These are phyloP conservation scores for Euzetes globulus DNA, from an alignment of 2,888 invertebrate species.

Conservation along the genomic window DNA sequence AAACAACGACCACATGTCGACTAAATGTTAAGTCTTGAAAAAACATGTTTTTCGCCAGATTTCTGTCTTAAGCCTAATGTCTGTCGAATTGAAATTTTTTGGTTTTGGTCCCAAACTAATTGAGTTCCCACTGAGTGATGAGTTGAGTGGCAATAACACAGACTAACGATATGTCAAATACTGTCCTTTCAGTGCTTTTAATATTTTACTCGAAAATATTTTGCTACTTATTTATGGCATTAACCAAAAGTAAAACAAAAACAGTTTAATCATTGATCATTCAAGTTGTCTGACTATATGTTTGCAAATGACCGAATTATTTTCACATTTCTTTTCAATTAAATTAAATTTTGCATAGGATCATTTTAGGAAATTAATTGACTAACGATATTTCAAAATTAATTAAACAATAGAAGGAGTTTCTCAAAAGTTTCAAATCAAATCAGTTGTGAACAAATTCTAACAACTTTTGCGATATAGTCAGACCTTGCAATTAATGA, in stretches of 20 bases:
- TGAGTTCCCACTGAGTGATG: conserved; percentile 30
- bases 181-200: neutral
- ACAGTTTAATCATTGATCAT: too few species aligned
- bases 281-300: too few species aligned
- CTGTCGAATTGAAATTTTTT: neutral
- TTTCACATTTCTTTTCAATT: too few species aligned
- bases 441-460: too few species aligned
- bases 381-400: too few species aligned
- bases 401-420: too few species aligned
- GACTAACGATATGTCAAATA: conserved; percentile 6
- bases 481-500: too few species aligned
- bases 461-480: too few species aligned
- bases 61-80: neutral
- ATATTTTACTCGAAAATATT: neutral
- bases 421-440: too few species aligned
- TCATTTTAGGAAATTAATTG: too few species aligned
- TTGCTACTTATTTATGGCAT: neutral
- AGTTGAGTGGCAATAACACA: conserved; percentile 22
- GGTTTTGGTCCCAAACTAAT: conserved; percentile 22
- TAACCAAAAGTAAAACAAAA: neutral
- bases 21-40: neutral
- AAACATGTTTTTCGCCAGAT: conserved; percentile 27
- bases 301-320: too few species aligned
- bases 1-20: conserved; percentile 26
- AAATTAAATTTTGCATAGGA: too few species aligned